phyloP scores from a whole-genome alignment of 2,888 invertebrate species.

The Tiphia femorata region DNA sequence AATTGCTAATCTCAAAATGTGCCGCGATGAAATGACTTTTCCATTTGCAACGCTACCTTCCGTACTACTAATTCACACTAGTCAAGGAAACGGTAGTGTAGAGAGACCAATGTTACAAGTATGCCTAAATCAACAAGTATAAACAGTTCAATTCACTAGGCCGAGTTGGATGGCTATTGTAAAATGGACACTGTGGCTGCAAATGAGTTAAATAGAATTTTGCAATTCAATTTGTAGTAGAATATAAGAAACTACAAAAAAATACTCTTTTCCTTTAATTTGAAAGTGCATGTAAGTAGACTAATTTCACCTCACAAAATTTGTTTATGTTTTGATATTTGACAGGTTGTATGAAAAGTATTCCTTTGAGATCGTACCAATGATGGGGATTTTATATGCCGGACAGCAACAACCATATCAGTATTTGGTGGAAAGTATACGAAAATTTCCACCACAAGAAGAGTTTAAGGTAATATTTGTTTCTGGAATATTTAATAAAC shows the following conservation, averaged over 20 bases:
- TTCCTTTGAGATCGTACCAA: slow-evolving; percentile 97
- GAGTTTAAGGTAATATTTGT: slow-evolving; percentile 61
- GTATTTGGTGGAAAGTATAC: slow-evolving; percentile 98
- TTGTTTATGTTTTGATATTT: too few relatives aligned
- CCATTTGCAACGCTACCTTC: too few relatives aligned
- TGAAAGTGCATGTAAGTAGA: neutral
- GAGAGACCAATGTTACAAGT: too few relatives aligned
- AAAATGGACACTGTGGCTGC: too few relatives aligned
- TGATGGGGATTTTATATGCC: slow-evolving; percentile 92
- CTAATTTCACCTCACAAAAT: neutral
- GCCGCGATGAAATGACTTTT: too few relatives aligned
- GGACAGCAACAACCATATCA: slow-evolving; percentile 97
- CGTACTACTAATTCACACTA: too few relatives aligned
- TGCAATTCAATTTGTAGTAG: neutral
- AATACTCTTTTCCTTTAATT: neutral
- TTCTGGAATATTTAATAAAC: neutral
- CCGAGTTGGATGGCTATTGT: too few relatives aligned
- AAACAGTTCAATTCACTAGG: too few relatives aligned
- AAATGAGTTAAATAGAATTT: neutral
- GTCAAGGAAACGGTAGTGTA: too few relatives aligned
- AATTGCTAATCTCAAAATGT: too few relatives aligned
- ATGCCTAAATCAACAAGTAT: too few relatives aligned
- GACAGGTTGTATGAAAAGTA: slow-evolving; percentile 92
- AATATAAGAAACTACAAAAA: neutral
- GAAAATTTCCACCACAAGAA: slow-evolving; percentile 94